Conservation (phyloP, 2,113 vertebrate species). For the Urocolius indicus region DNA sequence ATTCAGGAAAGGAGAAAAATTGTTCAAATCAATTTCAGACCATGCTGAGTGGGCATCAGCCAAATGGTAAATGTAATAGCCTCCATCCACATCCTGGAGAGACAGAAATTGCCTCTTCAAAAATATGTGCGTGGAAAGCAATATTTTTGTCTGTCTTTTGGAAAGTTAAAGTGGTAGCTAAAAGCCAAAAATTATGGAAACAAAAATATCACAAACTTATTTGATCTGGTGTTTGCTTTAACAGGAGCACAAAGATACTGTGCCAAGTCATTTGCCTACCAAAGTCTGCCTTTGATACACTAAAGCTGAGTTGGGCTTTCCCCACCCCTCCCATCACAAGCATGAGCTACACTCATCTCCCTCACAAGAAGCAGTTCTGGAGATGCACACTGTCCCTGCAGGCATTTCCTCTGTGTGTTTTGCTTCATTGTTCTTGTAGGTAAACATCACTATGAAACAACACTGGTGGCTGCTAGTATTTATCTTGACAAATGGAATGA, state of each 20-base stretch:
- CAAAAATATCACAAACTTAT: background rate
- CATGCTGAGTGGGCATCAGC: background rate
- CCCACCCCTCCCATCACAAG: background rate
- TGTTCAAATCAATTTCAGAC: background rate
- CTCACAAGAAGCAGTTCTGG: background rate
- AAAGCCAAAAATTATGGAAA: background rate
- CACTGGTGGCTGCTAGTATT: background rate
- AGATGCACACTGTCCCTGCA: background rate
- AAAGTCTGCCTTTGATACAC: background rate
- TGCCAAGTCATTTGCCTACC: background rate
- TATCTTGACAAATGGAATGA: background rate
- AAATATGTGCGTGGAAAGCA: background rate
- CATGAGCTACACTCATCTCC: background rate
- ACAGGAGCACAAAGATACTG: background rate
- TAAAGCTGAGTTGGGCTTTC: background rate
- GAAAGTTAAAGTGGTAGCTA: background rate
- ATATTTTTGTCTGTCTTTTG: background rate
- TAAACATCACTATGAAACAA: background rate
- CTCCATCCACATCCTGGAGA: background rate
- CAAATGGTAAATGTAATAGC: background rate
- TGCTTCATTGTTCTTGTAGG: background rate
- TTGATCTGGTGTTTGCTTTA: background rate
- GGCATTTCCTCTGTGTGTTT: background rate
- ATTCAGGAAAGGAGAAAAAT: background rate
- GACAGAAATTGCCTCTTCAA: background rate